Evolutionary conservation across 2,797 vertebrate species (phyloP), one percentile per base, ranked within the genome.

Genomic region (Cyprinodon diabolis): DNA sequence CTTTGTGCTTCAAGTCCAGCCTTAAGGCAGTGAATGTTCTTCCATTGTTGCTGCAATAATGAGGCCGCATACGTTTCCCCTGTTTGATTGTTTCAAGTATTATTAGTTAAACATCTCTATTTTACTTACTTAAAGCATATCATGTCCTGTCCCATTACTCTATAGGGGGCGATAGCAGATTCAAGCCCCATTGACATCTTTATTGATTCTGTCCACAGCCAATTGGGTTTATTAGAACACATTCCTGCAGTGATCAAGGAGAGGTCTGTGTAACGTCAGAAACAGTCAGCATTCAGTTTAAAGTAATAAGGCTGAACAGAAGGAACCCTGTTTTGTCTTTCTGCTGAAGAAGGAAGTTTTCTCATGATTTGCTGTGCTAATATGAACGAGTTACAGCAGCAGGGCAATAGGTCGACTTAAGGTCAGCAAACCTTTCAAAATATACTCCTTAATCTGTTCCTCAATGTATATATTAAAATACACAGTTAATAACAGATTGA

Each of bases 211-310:
- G 65, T 82, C 74, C 83, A 87, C 83, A 88, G 89, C 81, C 84
- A 82, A 90, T 86, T 67, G 78, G 78, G 82, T 88, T 89, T 90
- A 91, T 85, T 86, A 77, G 79, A 82, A 75, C 76, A 88, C 79
- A 90, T 87, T 93, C 90, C 86, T 87, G 75, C 15, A 65, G 66
- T 69, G 67, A 70, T 35, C 2, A 69, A 30, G 58, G 66, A 51
- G 43, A 71, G 55, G 54, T 67, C 79, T 88, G 86, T 21, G 73
- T 2, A 83, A 71, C 69, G 76, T 88, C 87, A 84, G 71, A 80
- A 69, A 71, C 4, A 75, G 75, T 25, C 25, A 43, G 72, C 74
- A 74, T 52, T 68, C 62, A 80, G 80, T 73, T 68, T 78, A 74
- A 86, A 86, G 75, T 72, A 69, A 84, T 72, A 74, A 71, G 57